phyloP scores from a whole-genome alignment of 2,113 vertebrate species.

The Carassius carassius region DNA sequence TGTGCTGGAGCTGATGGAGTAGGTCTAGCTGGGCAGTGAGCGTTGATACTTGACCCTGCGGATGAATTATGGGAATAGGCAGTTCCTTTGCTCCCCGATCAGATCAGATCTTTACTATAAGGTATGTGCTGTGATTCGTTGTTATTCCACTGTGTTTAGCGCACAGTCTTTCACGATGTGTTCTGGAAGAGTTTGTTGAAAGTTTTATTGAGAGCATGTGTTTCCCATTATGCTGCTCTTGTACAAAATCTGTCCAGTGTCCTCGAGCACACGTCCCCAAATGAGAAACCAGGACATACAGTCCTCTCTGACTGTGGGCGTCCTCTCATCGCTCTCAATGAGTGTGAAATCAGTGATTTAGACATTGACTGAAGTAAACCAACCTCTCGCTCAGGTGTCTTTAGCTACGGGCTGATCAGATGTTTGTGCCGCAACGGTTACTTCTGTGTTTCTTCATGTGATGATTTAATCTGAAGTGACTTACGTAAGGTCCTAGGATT shows the following conservation, averaged over 20 bases:
- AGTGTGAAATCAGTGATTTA: background rate
- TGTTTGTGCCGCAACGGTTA: background rate
- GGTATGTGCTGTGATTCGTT: conserved; percentile 68
- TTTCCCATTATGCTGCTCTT: conserved; percentile 30
- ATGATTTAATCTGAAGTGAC: background rate
- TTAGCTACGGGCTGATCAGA: background rate
- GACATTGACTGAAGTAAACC: background rate
- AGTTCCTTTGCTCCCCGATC: conserved; percentile 85
- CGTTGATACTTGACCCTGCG: background rate
- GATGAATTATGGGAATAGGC: conserved; percentile 83
- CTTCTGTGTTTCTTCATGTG: background rate
- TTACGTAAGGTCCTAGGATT: background rate
- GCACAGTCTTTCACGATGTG: background rate
- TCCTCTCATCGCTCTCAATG: background rate
- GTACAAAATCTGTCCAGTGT: conserved; percentile 20
- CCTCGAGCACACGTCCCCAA: background rate
- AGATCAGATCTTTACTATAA: conserved; percentile 85
- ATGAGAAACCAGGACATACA: conserved; percentile 29
- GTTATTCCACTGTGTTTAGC: background rate
- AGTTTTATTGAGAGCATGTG: conserved; percentile 8
- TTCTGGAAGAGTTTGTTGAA: conserved; percentile 18
- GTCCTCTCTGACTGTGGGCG: background rate
- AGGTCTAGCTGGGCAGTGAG: background rate
- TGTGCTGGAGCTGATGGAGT: background rate
- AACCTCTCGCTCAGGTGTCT: background rate